Base-by-base conservation (phyloP, 2,113 vertebrate genomes). In the Xenopus borealis region DNA sequence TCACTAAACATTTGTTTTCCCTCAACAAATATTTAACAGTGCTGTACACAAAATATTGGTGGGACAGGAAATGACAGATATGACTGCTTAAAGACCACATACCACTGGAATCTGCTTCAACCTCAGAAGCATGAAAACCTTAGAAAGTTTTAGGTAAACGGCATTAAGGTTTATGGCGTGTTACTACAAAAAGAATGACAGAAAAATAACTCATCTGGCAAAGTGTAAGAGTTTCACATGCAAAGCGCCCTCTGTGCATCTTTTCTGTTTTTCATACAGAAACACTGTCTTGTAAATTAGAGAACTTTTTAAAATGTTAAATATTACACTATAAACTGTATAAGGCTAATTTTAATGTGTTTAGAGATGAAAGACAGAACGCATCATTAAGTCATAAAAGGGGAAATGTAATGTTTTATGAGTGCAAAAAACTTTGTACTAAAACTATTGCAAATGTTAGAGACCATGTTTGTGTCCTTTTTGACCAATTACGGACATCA, bases 11-110 rank as follows among this genome's bases (percentile, higher is more conserved):
- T 55, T 55, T 55, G 17, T 55, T 55, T 55, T 55, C 53, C 53
- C 63, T 66, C 16, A 19, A 44, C 30, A 66, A 66, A 66, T 46
- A 46, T 46, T 66, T 45, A 66, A 61, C 58, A 61, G 18, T 61
- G 58, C 19, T 23, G 20, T 61, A 23, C 10, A 17, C 40, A 66
- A 18, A 19, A 10, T 66, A 46, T 66, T 45, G 30, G 30, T 17
- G 40, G n/a, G 63, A 46, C 63, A 66, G 63, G 63, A 66, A 66
- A 66, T 66, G 33, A 16, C 33, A 46, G 63, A 16, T 17, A 46
- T 46, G 63, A 44, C 19, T 66, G 44, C 33, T 46, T 17, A 66
- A 10, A 61, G 18, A 61, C 58, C 58, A 12, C 58, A 61, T 61
- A 61, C 58, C 58, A 23, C 58, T 61, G 58, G 58, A 61, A 61